Percentiles rank a stretch among this genome's conserved stretches.
These are phyloP conservation scores for Talpa occidentalis DNA, from an alignment of 2,113 vertebrate species.

Conservation along the genomic window DNA sequence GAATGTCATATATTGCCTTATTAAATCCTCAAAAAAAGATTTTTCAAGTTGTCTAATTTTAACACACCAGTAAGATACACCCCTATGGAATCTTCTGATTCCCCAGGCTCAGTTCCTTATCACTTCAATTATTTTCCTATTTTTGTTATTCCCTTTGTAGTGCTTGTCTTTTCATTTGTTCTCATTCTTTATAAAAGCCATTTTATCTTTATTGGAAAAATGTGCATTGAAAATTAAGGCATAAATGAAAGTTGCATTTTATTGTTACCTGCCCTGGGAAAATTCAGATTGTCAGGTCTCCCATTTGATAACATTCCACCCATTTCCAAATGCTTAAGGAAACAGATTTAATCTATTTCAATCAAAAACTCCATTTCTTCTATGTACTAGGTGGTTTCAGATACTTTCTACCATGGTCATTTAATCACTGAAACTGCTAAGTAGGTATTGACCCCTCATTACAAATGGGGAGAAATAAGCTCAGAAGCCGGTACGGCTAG, in stretches of 20 bases:
- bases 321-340: neutral
- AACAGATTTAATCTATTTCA: neutral
- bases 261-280: neutral
- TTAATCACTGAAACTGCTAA: neutral
- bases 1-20: neutral
- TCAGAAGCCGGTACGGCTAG: neutral
- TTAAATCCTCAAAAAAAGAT: neutral
- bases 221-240: neutral
- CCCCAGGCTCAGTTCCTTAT: neutral
- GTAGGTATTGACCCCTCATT: neutral
- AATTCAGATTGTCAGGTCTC: neutral
- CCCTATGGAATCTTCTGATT: neutral
- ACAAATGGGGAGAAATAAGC: neutral
- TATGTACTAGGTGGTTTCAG: neutral
- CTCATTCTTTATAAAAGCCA: neutral
- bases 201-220: slow-evolving; percentile 26
- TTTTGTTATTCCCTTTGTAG: neutral
- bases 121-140: neutral
- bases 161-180: neutral
- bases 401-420: neutral
- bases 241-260: neutral
- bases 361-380: neutral
- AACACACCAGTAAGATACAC: slow-evolving; percentile 15
- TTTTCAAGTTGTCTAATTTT: neutral
- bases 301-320: neutral